Conservation (phyloP, 2,113 vertebrate genomes). For the Aphyosemion australe region DNA sequence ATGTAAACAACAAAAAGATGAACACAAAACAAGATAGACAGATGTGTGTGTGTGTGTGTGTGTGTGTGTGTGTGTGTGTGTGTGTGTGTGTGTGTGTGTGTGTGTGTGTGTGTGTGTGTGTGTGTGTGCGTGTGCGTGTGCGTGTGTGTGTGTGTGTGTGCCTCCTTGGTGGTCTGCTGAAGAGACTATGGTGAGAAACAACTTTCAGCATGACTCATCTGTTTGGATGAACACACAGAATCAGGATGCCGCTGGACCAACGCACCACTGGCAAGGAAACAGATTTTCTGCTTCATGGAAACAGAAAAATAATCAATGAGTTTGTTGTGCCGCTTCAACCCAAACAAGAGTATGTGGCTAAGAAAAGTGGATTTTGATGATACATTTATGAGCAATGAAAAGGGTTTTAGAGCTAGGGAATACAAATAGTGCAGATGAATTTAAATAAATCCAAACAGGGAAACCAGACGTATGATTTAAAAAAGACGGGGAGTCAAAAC, state of each 20-base stretch:
- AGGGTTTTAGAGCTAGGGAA: background rate
- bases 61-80: background rate
- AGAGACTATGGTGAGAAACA: constrained; percentile 20
- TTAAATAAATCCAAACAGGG: background rate
- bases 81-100: background rate
- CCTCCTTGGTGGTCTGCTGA: constrained; percentile 2
- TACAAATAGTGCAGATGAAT: background rate
- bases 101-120: background rate
- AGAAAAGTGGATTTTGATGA: background rate
- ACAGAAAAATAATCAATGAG: constrained; percentile 54
- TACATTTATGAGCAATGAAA: background rate
- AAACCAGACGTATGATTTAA: too few species aligned
- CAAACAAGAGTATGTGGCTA: background rate
- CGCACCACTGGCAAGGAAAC: constrained; percentile 29
- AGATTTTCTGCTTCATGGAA: constrained; percentile 49
- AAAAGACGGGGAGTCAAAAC: background rate
- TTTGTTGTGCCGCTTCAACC: constrained; percentile 25
- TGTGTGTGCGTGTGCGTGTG: background rate
- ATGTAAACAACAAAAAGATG: constrained; percentile 31
- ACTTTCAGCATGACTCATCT: constrained; percentile 43
- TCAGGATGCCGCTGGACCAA: constrained; percentile 34
- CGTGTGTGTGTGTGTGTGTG: background rate
- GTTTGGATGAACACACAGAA: constrained; percentile 42
- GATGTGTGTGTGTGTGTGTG: background rate
- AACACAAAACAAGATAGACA: constrained; percentile 41